Evolutionary conservation across 2,888 invertebrate genomes (phyloP).

Genomic region (Byasa hedistus): DNA sequence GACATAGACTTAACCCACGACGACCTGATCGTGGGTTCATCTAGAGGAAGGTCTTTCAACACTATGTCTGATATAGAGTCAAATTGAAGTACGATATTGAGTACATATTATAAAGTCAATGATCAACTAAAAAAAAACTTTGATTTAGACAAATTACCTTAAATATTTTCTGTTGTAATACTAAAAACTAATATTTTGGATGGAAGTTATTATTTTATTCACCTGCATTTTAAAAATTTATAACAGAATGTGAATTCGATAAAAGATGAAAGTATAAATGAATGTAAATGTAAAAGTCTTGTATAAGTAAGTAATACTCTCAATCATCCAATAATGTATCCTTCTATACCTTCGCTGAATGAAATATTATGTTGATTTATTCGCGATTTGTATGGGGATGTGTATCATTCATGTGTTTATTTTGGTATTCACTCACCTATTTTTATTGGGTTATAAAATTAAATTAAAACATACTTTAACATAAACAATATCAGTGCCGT

Average conservation of each 20-base stretch:
- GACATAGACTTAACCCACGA: too few relatives aligned
- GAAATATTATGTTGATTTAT: conserved; percentile 22
- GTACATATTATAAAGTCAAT: too few relatives aligned
- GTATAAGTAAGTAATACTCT: conserved; percentile 19
- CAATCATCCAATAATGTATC: conserved; percentile 18
- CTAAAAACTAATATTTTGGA: background rate
- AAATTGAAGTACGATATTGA: too few relatives aligned
- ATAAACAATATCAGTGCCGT: too few relatives aligned
- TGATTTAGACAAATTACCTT: too few relatives aligned
- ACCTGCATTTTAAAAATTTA: background rate
- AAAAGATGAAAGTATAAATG: background rate
- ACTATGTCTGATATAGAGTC: too few relatives aligned
- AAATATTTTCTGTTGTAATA: too few relatives aligned
- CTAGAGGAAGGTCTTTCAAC: too few relatives aligned
- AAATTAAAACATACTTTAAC: background rate
- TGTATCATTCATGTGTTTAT: conserved; percentile 6
- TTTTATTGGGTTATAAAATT: background rate
- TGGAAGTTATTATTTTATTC: background rate
- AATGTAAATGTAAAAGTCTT: conserved; percentile 15
- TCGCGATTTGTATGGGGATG: conserved; percentile 1
- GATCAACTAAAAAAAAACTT: too few relatives aligned
- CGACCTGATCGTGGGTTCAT: too few relatives aligned
- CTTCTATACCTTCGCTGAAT: conserved; percentile 2
- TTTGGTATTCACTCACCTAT: background rate
- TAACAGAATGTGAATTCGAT: background rate